Percentiles rank a stretch among this genome's conserved stretches.
Evolutionary conservation across 2,113 vertebrate species (phyloP).

Genomic region (Panthera uncia): DNA sequence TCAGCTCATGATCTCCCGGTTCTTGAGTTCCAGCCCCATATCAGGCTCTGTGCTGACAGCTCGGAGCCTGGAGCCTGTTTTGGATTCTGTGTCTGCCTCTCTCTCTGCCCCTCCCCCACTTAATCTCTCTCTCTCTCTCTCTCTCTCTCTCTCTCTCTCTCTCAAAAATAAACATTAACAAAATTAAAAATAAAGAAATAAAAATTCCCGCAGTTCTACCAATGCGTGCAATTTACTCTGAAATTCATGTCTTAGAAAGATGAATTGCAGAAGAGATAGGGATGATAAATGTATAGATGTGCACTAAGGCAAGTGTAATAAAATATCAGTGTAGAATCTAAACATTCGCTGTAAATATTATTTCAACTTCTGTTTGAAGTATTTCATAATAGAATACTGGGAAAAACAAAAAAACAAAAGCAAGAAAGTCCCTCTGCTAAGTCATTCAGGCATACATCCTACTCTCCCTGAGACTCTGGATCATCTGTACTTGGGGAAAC

Average conservation of each 20-base stretch:
- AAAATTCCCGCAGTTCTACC: neutral
- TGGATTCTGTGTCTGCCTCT: too few species aligned
- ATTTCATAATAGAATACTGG: slow-evolving; percentile 17
- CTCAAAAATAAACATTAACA: too few species aligned
- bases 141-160: too few species aligned
- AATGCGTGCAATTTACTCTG: neutral
- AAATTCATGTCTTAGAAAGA: neutral
- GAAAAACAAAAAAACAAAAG: neutral
- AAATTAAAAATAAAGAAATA: too few species aligned
- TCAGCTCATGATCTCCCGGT: too few species aligned
- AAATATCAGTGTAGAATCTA: neutral
- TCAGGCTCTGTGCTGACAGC: too few species aligned
- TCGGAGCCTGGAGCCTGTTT: too few species aligned
- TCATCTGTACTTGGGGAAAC: neutral
- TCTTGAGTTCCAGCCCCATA: too few species aligned
- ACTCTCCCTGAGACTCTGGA: neutral
- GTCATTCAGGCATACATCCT: neutral
- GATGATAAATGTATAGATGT: neutral
- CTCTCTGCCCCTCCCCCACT: too few species aligned
- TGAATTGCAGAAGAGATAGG: neutral
- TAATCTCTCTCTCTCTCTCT: too few species aligned
- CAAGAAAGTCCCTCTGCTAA: neutral
- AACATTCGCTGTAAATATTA: neutral
- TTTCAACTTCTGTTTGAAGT: neutral
- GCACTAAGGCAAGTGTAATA: neutral